A percentile compares a stretch with the other conserved stretches of the same genome.
These are phyloP conservation scores for Melanotaenia maccullochi DNA, from an alignment of 2,797 vertebrate species.

Conservation along the genomic window DNA sequence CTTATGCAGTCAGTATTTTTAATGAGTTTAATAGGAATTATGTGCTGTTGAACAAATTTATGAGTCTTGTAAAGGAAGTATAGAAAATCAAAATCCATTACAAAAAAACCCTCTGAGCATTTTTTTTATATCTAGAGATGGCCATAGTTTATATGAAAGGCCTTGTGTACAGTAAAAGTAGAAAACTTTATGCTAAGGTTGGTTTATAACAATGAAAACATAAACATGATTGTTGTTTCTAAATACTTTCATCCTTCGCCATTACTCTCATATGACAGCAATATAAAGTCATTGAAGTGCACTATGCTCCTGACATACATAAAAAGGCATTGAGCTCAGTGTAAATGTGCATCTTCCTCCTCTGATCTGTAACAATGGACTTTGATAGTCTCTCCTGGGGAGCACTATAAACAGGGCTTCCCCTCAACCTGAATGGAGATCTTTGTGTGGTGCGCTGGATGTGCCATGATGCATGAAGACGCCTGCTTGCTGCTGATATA, in stretches of 20 bases:
- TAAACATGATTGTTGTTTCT: slow-evolving; percentile 29
- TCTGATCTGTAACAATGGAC: slow-evolving; percentile 60
- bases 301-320: slow-evolving; percentile 37
- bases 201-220: slow-evolving; percentile 32
- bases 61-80: background rate
- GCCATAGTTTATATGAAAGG: slow-evolving; percentile 4
- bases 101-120: background rate
- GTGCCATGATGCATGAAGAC: slow-evolving; percentile 63
- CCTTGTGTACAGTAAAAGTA: slow-evolving; percentile 9
- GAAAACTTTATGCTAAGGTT: slow-evolving; percentile 7
- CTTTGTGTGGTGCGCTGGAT: slow-evolving; percentile 54
- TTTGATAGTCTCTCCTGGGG: slow-evolving; percentile 58
- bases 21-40: slow-evolving; percentile 8
- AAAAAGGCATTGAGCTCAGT: slow-evolving; percentile 41
- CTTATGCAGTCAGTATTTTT: slow-evolving; percentile 2
- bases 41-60: background rate
- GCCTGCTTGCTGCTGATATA: slow-evolving; percentile 64
- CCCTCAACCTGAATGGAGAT: slow-evolving; percentile 56
- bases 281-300: slow-evolving; percentile 22
- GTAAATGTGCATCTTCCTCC: slow-evolving; percentile 38
- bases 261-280: slow-evolving; percentile 22
- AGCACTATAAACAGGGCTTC: slow-evolving; percentile 60
- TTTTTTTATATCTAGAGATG: background rate
- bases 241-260: slow-evolving; percentile 30
- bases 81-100: background rate